These are phyloP conservation scores for Cerastis rubricosa DNA, from an alignment of 2,888 invertebrate species.

Conservation along the genomic window DNA sequence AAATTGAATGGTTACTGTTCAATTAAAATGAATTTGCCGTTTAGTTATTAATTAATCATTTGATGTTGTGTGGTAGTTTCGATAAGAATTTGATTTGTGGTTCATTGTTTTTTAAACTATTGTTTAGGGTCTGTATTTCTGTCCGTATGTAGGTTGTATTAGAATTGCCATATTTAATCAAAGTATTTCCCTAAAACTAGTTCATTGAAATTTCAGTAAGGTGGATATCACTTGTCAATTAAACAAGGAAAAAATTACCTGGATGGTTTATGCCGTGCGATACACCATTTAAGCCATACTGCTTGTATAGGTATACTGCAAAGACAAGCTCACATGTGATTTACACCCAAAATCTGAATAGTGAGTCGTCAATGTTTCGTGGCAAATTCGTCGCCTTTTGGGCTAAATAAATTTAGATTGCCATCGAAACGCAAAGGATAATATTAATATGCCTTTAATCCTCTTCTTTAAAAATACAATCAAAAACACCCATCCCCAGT, in stretches of 20 bases:
- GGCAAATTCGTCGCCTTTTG: neutral
- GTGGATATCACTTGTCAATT: neutral
- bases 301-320: neutral
- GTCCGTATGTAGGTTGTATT: neutral
- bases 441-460: neutral
- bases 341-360: neutral
- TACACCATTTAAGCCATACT: neutral
- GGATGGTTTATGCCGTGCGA: neutral
- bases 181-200: neutral
- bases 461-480: neutral
- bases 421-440: neutral
- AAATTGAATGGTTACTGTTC: slow-evolving; percentile 29
- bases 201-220: neutral
- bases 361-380: neutral
- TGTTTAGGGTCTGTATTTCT: neutral
- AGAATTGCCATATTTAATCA: neutral
- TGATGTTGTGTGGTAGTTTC: slow-evolving; percentile 19
- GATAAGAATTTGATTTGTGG: slow-evolving; percentile 18
- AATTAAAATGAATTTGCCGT: slow-evolving; percentile 35
- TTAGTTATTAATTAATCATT: slow-evolving; percentile 41
- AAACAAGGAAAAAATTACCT: neutral
- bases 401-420: neutral
- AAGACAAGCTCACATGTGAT: neutral
- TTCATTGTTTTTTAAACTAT: slow-evolving; percentile 10
- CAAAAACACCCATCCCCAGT: neutral